These are phyloP conservation scores for Naso thynnoides DNA, from an alignment of 2,797 vertebrate genomes.

Conservation along the genomic window DNA sequence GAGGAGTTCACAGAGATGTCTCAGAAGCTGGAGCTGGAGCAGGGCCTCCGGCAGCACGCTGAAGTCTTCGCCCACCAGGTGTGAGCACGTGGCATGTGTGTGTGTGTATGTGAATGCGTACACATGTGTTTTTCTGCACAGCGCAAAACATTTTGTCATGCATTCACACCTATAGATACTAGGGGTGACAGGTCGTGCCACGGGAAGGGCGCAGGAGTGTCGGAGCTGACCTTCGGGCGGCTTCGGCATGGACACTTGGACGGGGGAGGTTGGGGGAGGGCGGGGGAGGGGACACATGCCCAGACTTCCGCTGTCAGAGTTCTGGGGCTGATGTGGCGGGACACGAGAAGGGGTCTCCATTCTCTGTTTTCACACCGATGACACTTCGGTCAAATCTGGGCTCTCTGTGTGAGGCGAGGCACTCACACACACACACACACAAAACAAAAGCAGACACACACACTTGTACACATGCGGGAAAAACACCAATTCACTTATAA, in stretches of 20 bases:
- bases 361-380: slow-evolving; percentile 65
- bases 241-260: slow-evolving; percentile 31
- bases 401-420: slow-evolving; percentile 23
- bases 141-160: slow-evolving; percentile 69
- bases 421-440: slow-evolving; percentile 3
- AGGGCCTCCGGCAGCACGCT: slow-evolving; percentile 84
- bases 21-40: slow-evolving; percentile 86
- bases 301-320: slow-evolving; percentile 34
- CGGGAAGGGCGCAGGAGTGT: slow-evolving; percentile 58
- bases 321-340: slow-evolving; percentile 51
- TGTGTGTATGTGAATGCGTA: slow-evolving; percentile 23
- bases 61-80: slow-evolving; percentile 88
- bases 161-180: slow-evolving; percentile 63
- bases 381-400: slow-evolving; percentile 68
- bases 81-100: slow-evolving; percentile 30
- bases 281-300: background rate
- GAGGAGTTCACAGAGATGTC: slow-evolving; percentile 85
- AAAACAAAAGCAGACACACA: slow-evolving; percentile 59
- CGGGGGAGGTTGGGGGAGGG: background rate
- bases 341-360: slow-evolving; percentile 57
- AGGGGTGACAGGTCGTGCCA: slow-evolving; percentile 75
- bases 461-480: slow-evolving; percentile 36
- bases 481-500: slow-evolving; percentile 63
- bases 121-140: slow-evolving; percentile 24
- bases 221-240: slow-evolving; percentile 57